Evolutionary conservation across 1,140 invertebrate genomes (phyloP), one percentile per base, ranked within the genome.

Genomic region (Latrodectus geometricus): DNA sequence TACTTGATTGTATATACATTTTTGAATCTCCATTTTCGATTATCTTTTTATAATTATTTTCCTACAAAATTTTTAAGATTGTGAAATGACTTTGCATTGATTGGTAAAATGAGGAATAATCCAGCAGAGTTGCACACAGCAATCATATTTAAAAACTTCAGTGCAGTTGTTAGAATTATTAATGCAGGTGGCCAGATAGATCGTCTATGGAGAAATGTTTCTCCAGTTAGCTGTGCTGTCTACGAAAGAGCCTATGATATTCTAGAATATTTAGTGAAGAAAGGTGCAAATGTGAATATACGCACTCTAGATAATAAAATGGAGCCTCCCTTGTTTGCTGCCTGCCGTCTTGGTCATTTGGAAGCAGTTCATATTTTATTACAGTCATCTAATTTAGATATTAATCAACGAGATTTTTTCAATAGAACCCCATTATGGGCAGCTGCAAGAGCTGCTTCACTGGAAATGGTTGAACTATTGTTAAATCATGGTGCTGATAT

Each of bases 201-300:
- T 80, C 0, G 8, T 7, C 11, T 86, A 4, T 79, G 89, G 17
- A 77, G 88, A 20, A 90, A 90, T 4, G 88, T 89, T 54, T 90
- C 90, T 3, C 88, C 90, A 8, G 87, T 91, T n/a, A 89, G 90
- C 65, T 88, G 90, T 65, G 89, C 90, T 15, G 81, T 89, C 5
- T 90, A 91, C 75, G 61, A 88, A 56, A 90, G 90, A 11, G 87
- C 88, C 35, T 83, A 87, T 11, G 89, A 89, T 14, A 89, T 90
- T 48, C 89, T 90, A 17, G 78, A 88, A 65, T 35, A 89, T 8
- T 88, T 91, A 23, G 81, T 91, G 2, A 68, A 88, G 9, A 35
- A 78, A 17, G 87, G 88, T 12, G 90, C 89, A 17, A 88, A 90
- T 75, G 88, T 90, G 1, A 89, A 90, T 70, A 80, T 86, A 8